phyloP scores from a whole-genome alignment of 2,888 invertebrate genomes.

The Hypsopygia costalis region DNA sequence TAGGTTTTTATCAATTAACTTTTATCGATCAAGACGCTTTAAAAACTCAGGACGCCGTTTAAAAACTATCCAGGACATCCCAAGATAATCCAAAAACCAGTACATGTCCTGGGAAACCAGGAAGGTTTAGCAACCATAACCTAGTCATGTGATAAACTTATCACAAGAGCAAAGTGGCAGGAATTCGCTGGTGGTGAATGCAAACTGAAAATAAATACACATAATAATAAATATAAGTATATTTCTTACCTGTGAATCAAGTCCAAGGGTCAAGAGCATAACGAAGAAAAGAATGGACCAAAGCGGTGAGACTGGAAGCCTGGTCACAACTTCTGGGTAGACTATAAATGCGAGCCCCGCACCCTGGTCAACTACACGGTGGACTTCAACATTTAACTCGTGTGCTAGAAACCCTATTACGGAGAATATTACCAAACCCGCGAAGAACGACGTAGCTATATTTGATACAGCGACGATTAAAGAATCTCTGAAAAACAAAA shows the following conservation, averaged over 20 bases:
- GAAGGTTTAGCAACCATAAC: too few relatives aligned
- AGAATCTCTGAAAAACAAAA: constrained; percentile 79
- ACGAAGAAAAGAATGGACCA: constrained; percentile 92
- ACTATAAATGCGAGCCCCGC: constrained; percentile 91
- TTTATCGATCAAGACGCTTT: too few relatives aligned
- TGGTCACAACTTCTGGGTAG: constrained; percentile 91
- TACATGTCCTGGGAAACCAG: too few relatives aligned
- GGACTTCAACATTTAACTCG: constrained; percentile 84
- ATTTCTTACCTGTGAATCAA: constrained; percentile 82
- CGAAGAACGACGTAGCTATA: constrained; percentile 89
- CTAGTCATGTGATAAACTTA: too few relatives aligned
- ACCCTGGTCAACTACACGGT: constrained; percentile 87
- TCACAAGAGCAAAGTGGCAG: too few relatives aligned
- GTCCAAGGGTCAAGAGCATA: constrained; percentile 87
- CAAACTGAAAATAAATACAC: too few relatives aligned
- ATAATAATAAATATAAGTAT: too few relatives aligned
- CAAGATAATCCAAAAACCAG: too few relatives aligned
- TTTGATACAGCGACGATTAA: constrained; percentile 89
- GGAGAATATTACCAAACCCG: constrained; percentile 90
- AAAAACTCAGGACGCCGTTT: too few relatives aligned
- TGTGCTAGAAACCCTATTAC: constrained; percentile 91
- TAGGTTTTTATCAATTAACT: too few relatives aligned
- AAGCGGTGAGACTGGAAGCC: constrained; percentile 88
- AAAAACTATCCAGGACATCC: too few relatives aligned
- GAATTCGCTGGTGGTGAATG: too few relatives aligned